A percentile compares a stretch with the other conserved stretches of the same genome.
Conservation (phyloP, 2,888 invertebrate species). For the Pyrocoelia pectoralis region DNA sequence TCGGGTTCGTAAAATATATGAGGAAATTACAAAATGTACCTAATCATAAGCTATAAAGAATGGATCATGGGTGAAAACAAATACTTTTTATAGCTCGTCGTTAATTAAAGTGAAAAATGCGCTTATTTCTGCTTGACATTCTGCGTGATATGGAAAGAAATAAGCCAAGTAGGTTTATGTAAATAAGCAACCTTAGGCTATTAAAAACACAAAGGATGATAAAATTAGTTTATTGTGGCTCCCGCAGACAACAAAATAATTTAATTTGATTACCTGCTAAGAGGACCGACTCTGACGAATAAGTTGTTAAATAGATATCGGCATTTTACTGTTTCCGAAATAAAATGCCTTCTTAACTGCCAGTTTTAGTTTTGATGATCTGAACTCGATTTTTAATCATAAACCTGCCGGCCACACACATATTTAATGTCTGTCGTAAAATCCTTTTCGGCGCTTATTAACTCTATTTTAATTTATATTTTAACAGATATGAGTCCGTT, state of each 20-base stretch:
- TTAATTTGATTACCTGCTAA: conserved; percentile 45
- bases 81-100: not conserved
- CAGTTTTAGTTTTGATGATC: conserved; percentile 40
- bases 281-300: conserved; percentile 44
- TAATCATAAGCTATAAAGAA: too few relatives aligned
- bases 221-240: conserved; percentile 38
- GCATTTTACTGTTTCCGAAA: conserved; percentile 51
- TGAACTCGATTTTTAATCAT: conserved; percentile 46
- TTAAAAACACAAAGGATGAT: conserved; percentile 10
- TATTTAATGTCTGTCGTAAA: conserved; percentile 35
- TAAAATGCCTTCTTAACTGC: conserved; percentile 44
- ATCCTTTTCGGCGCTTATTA: conserved; percentile 42
- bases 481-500: conserved; percentile 45
- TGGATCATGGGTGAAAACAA: too few relatives aligned
- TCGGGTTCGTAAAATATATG: too few relatives aligned
- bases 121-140: not conserved
- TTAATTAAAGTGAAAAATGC: not conserved
- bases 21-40: too few relatives aligned
- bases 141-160: not conserved
- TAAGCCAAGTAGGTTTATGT: conserved; percentile 7
- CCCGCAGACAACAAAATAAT: conserved; percentile 40
- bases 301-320: conserved; percentile 55
- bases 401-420: conserved; percentile 47
- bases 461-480: conserved; percentile 48
- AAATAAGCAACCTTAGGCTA: conserved; percentile 4